A percentile compares a stretch with the other conserved stretches of the same genome.
phyloP scores from a whole-genome alignment of 2,888 invertebrate species.

The Apamea epomidion region DNA sequence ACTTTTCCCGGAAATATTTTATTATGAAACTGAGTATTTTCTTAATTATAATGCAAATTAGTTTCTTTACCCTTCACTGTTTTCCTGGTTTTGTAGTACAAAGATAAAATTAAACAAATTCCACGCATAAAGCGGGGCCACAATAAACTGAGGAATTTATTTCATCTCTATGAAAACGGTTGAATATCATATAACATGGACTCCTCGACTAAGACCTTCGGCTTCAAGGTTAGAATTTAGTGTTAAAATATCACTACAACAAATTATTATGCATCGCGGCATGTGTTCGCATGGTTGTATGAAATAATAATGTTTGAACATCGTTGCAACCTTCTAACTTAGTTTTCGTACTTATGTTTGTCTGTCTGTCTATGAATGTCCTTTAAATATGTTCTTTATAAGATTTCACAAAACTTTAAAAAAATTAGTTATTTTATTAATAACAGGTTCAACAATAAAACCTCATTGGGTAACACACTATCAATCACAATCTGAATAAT shows the following conservation, averaged over 20 bases:
- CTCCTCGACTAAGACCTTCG: slow-evolving; percentile 41
- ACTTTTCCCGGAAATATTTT: slow-evolving; percentile 24
- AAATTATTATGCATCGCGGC: slow-evolving; percentile 60
- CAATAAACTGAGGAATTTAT: slow-evolving; percentile 48
- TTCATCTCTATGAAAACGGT: slow-evolving; percentile 41
- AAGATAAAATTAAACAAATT: slow-evolving; percentile 53
- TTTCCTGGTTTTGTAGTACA: slow-evolving; percentile 23
- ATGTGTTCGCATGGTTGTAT: slow-evolving; percentile 40
- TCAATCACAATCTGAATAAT: not conserved
- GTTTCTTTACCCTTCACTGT: slow-evolving; percentile 15
- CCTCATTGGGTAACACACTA: not conserved
- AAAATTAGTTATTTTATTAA: not conserved
- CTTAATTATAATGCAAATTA: slow-evolving; percentile 48
- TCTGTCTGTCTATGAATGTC: not conserved
- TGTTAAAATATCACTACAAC: slow-evolving; percentile 46
- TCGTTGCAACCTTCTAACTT: slow-evolving; percentile 8
- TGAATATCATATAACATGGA: slow-evolving; percentile 36
- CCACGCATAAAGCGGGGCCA: slow-evolving; percentile 22
- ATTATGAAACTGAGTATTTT: not conserved
- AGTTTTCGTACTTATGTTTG: slow-evolving; percentile 5
- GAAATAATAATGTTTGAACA: slow-evolving; percentile 63
- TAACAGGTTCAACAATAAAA: not conserved
- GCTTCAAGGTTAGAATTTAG: slow-evolving; percentile 46
- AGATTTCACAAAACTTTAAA: not conserved
- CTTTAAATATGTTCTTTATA: not conserved